A percentile compares a stretch with the other conserved stretches of the same genome.
Conservation (phyloP, 30 jellyfish, hydroid and myxozoan genomes). For the Pelagia noctiluca region DNA sequence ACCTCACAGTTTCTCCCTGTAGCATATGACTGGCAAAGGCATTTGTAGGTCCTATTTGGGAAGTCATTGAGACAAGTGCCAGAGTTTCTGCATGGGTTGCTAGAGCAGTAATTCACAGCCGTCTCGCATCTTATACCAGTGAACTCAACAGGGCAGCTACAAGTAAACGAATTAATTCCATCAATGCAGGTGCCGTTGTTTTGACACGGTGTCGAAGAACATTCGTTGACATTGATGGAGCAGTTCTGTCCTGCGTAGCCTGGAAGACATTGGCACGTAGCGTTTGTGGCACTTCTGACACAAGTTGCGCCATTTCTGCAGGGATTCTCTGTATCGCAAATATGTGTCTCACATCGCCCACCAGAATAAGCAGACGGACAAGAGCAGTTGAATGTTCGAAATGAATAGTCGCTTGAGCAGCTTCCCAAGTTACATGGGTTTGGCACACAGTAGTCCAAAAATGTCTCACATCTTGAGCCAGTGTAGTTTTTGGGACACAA, state of each 20-base stretch:
- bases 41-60: slow-evolving; percentile 50
- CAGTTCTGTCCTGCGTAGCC: slow-evolving; percentile 92
- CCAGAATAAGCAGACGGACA: slow-evolving; percentile 73
- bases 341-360: slow-evolving; percentile 52
- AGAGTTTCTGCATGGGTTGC: slow-evolving; percentile 80
- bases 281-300: slow-evolving; percentile 22
- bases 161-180: slow-evolving; percentile 46
- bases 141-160: slow-evolving; percentile 67
- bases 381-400: slow-evolving; percentile 54
- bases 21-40: slow-evolving; percentile 70
- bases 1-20: slow-evolving; percentile 86
- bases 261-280: slow-evolving; percentile 65
- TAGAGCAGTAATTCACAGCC: slow-evolving; percentile 60
- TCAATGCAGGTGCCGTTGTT: slow-evolving; percentile 85
- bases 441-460: slow-evolving; percentile 67
- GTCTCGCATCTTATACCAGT: slow-evolving; percentile 74
- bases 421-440: slow-evolving; percentile 82
- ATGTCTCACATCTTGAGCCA: slow-evolving; percentile 64
- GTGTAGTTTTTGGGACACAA: slow-evolving; percentile 63
- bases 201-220: slow-evolving; percentile 80
- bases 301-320: slow-evolving; percentile 85
- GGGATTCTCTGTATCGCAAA: slow-evolving; percentile 54
- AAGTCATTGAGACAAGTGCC: slow-evolving; percentile 62
- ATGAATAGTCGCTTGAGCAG: slow-evolving; percentile 55
- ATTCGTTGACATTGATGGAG: slow-evolving; percentile 73